Evolutionary conservation across 2,113 vertebrate genomes (phyloP), one percentile per base, ranked within the genome.

Genomic region (Antechinus stuartii): DNA sequence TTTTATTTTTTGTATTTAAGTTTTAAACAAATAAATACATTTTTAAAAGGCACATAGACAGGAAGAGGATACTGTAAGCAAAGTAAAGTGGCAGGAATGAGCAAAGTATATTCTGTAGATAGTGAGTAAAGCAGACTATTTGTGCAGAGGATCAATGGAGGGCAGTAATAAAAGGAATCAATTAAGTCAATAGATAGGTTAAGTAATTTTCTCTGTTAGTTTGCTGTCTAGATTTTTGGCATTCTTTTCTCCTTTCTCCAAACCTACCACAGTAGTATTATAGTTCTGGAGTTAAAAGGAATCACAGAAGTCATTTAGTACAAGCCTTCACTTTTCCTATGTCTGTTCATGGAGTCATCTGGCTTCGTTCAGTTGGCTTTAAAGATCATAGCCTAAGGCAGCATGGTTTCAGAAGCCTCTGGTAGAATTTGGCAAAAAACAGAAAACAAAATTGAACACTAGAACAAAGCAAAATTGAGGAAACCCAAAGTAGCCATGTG

Each of bases 391-490:
- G 93, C 76, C 93, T 26, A 25, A 25, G 90, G 42, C 95, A n/a
- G 8, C 9, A 3, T 35, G 93, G 61, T 50, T 25, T n/a, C 91
- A 89, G 92, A 92, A 25, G 25, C 47, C 25, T 0, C 8, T 57
- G 54, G 94, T 54, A 52, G 95, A 76, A 89, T 91, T 35, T 46
- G 91, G 93, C 61, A 84, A 23, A 0, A 23, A 56, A 92, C 93
- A 56, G 52, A 95, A 91, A 93, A 96, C 90, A 57, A 95, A 96
- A 84, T 94, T 54, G 55, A 26, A 5, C 84, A 93, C 96, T 95
- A 95, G 91, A 54, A 89, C 96, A 84, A 84, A 42, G 26, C 9
- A 90, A 93, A 93, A 89, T 90, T 24, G 56, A 90, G 52, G 57
- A 57, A 92, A 14, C 35, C 54, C 47, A 0, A 42, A 76, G 76